Base-by-base conservation (phyloP, 2,797 vertebrate genomes). In the Glyptemys insculpta region DNA sequence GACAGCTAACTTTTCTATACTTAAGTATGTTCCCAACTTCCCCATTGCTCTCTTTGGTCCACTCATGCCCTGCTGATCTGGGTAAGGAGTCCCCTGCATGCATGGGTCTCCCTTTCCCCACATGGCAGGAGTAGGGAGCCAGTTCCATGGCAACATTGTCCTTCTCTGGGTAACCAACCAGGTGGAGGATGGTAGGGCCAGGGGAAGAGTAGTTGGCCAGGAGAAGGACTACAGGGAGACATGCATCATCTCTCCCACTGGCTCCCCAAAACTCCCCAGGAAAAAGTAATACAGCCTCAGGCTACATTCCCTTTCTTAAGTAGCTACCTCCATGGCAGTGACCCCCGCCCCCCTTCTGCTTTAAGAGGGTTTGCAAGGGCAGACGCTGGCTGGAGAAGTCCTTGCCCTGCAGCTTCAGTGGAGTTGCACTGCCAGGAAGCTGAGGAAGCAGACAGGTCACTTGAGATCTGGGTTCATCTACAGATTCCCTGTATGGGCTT, bases 1-100 rank as follows among this genome's bases (percentile, higher is more conserved):
- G 1, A 25, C 57, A 95, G 84, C 80, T 89, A 90, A 80, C 47
- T 95, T 83, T 92, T 88, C 89, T 90, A 25, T 52, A 7, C 82
- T 91, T 56, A 18, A 49, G 52, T 14, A 37, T 1, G 86, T 34
- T 83, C n/a, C 72, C 82, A 85, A 87, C 80, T 87, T 93, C 88
- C 34, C 52, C 87, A 78, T 82, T 14, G 19, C 54, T 49, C 31
- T 59, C 44, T 8, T 1, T 50, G 90, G 29, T 47, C 8, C 15
- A 31, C 12, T 53, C 86, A 72, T 89, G 87, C 54, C 80, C 57
- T 76, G 50, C 82, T 2, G 82, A 50, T 91, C 80, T 80, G 80
- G 11, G 1, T 47, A 87, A 56, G 88, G 88, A 54, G 18, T 37
- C 56, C 85, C 12, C 25, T 50, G 56, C 81, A 2, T 29, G 19